A percentile compares a stretch with the other conserved stretches of the same genome.
phyloP scores from a whole-genome alignment of 2,797 vertebrate genomes.

The Morelia viridis region DNA sequence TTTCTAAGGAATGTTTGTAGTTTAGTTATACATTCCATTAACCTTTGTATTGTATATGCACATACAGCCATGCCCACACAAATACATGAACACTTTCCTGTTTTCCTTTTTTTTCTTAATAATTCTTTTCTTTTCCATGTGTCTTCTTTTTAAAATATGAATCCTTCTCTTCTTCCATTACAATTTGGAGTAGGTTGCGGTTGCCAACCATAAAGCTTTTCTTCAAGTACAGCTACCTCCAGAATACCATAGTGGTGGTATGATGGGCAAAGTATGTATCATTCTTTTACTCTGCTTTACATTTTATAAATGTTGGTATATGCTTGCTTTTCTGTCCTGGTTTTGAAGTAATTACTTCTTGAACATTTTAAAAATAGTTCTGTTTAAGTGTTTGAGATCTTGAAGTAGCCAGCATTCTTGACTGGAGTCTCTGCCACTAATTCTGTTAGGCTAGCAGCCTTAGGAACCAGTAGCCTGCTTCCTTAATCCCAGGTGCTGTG shows the following conservation, averaged over 20 bases:
- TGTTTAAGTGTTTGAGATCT: neutral
- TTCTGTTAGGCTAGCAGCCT: neutral
- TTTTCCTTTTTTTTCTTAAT: conserved; percentile 55
- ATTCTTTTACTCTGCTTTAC: conserved; percentile 49
- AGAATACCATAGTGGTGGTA: conserved; percentile 80
- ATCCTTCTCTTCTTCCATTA: conserved; percentile 54
- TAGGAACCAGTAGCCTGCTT: neutral
- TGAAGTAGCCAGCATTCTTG: neutral
- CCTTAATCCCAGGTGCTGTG: neutral
- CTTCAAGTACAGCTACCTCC: conserved; percentile 83
- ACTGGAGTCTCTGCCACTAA: neutral
- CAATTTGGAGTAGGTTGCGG: conserved; percentile 75
- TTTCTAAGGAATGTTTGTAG: neutral
- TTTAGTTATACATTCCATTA: neutral
- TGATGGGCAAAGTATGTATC: conserved; percentile 83
- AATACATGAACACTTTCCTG: neutral
- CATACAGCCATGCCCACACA: neutral
- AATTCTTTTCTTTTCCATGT: conserved; percentile 56
- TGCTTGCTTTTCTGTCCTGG: neutral
- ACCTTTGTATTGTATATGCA: conserved; percentile 3
- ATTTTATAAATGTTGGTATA: conserved; percentile 25
- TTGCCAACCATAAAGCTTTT: conserved; percentile 74
- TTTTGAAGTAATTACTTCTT: conserved; percentile 24
- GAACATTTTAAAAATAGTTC: conserved; percentile 15
- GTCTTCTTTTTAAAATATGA: conserved; percentile 41